Evolutionary conservation across 2,797 vertebrate genomes (phyloP).

Genomic region (Gallirallus australis): DNA sequence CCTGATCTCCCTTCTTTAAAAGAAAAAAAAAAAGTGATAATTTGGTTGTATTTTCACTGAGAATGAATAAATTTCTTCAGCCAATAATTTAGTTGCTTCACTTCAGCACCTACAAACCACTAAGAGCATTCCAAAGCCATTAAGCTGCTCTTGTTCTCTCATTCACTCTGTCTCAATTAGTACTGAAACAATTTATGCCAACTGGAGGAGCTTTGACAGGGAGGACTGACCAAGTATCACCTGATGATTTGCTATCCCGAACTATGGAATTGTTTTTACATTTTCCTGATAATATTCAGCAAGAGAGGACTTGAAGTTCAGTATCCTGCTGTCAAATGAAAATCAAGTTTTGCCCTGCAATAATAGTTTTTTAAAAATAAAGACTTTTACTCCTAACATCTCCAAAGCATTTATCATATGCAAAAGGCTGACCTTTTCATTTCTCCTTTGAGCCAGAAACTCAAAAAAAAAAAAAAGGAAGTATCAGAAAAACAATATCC

Average conservation of each 20-base stretch:
- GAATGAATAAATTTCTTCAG: neutral
- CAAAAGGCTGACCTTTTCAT: neutral
- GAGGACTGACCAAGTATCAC: neutral
- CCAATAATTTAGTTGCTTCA: neutral
- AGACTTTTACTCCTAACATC: neutral
- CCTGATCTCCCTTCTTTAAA: accelerated
- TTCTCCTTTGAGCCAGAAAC: neutral
- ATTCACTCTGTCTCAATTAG: neutral
- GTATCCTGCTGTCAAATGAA: neutral
- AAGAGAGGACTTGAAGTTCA: neutral
- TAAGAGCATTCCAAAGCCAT: neutral
- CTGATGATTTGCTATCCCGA: neutral
- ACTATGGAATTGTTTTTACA: neutral
- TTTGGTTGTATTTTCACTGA: neutral
- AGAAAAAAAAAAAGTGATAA: neutral
- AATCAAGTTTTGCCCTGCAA: neutral
- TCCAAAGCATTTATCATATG: neutral
- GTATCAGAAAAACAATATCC: neutral
- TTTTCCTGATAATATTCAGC: neutral
- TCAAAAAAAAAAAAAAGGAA: neutral
- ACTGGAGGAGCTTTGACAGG: neutral
- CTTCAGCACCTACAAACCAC: neutral
- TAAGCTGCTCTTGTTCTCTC: neutral
- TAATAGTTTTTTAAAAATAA: neutral
- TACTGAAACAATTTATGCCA: neutral